Evolutionary conservation across 2,888 invertebrate genomes (phyloP).

Genomic region (Meganola albula): DNA sequence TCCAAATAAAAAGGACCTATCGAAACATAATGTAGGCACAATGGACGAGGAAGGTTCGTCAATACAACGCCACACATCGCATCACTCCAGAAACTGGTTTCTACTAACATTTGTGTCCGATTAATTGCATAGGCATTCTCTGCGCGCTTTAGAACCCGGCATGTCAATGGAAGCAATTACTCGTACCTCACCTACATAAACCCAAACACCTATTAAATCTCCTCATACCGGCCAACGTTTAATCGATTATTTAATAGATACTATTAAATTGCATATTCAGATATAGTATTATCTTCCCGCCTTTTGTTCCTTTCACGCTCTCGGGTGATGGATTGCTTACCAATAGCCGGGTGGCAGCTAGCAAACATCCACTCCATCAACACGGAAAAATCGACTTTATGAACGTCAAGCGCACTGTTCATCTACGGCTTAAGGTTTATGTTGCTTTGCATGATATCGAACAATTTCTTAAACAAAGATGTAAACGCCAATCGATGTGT

Average conservation of each 20-base stretch:
- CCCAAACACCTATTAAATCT: conserved; percentile 20
- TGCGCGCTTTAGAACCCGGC: conserved; percentile 46
- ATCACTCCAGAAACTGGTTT: conserved; percentile 45
- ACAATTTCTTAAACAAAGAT: conserved; percentile 69
- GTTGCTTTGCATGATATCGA: conserved; percentile 50
- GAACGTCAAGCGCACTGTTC: conserved; percentile 27
- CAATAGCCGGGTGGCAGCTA: conserved; percentile 57
- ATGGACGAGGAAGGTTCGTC: conserved; percentile 26
- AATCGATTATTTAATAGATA: conserved; percentile 19
- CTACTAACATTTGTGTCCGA: conserved; percentile 52
- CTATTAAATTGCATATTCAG: conserved; percentile 29
- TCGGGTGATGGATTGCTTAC: conserved; percentile 65
- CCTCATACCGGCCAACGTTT: conserved; percentile 8
- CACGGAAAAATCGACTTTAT: conserved; percentile 44
- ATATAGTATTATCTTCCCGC: conserved; percentile 38
- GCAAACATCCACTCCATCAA: conserved; percentile 51
- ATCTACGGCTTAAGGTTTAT: conserved; percentile 45
- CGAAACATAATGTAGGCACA: conserved; percentile 22
- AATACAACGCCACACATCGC: conserved; percentile 24
- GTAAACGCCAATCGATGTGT: conserved; percentile 73
- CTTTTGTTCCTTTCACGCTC: conserved; percentile 55
- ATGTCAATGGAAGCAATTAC: conserved; percentile 72
- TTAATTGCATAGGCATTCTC: conserved; percentile 69
- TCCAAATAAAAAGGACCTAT: conserved; percentile 23
- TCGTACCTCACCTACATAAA: conserved; percentile 36